Conservation (phyloP, 2,888 invertebrate genomes). For the Eupithecia inturbata region DNA sequence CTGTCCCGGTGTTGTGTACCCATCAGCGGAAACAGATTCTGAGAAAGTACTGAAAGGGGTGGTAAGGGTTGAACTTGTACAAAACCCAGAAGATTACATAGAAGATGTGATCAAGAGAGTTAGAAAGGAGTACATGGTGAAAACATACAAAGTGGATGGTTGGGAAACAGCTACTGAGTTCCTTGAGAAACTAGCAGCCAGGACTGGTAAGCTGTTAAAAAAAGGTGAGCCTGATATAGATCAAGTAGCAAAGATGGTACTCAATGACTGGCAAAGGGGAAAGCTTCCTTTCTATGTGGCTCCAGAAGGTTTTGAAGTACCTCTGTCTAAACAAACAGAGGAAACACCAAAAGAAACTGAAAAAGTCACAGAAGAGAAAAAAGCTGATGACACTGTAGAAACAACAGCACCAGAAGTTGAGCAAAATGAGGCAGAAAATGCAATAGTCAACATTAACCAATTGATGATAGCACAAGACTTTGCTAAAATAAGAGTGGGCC, state of each 20-base stretch:
- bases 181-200: slow-evolving; percentile 93
- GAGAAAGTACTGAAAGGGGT: slow-evolving; percentile 98
- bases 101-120: slow-evolving; percentile 93
- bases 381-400: slow-evolving; percentile 52
- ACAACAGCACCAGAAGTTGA: slow-evolving; percentile 53
- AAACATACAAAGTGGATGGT: slow-evolving; percentile 93
- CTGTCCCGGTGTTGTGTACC: slow-evolving; percentile 99
- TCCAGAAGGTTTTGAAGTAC: slow-evolving; percentile 92
- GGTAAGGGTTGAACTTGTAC: slow-evolving; percentile 97
- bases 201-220: slow-evolving; percentile 95
- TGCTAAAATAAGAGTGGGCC: slow-evolving; percentile 90
- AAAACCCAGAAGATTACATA: slow-evolving; percentile 97
- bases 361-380: slow-evolving; percentile 50
- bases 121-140: slow-evolving; percentile 93
- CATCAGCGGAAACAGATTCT: slow-evolving; percentile 97
- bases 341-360: slow-evolving; percentile 51
- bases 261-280: slow-evolving; percentile 99
- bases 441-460: slow-evolving; percentile 69
- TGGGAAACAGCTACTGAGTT: slow-evolving; percentile 95
- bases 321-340: slow-evolving; percentile 78
- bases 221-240: slow-evolving; percentile 98
- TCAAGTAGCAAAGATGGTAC: slow-evolving; percentile 95
- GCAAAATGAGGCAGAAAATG: slow-evolving; percentile 58
- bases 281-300: slow-evolving; percentile 97
- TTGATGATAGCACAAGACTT: slow-evolving; percentile 90